Base-by-base conservation (phyloP, 2,797 vertebrate species). In the Crenichthys baileyi region DNA sequence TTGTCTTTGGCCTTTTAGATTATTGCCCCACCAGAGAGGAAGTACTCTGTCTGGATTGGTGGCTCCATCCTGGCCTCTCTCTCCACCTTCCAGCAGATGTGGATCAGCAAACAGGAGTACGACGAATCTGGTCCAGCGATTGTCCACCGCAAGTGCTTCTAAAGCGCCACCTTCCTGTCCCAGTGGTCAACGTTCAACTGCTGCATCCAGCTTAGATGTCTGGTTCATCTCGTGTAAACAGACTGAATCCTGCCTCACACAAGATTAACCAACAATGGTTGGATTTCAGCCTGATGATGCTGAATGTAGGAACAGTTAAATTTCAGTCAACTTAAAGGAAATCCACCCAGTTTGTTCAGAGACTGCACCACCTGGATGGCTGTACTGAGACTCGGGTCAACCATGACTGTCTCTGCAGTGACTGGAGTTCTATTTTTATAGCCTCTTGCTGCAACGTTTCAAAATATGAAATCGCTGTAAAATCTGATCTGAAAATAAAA, bases 31-130 rank as follows among this genome's bases (percentile, higher is more conserved):
- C 98, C 98, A 20, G 98, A 99, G 93, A 61, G 98, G 97, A 99
- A 99, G 92, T 99, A 99, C 96, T 99, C 98, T 0, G 98, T 99
- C 92, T 99, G 98, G 98, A 99, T 99, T 76, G 98, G 98, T 0
- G 98, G 98, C 89, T 99, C 98, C 89, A 99, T 99, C 95, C 95
- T 99, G 96, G 98, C 98, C 79, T 99, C 98, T 70, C 96, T 99
- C 94, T 99, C 98, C 95, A 99, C 98, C 95, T 99, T 99, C 97
- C 98, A 99, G 96, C 98, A 99, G 96, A 99, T 99, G 98, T 99
- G 98, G 98, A 99, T 99, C 97, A 98, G 95, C 93, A 99, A 99
- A 92, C 98, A 99, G 95, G 98, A 99, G 89, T 99, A 99, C 0
- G 98, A 99, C 61, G 98, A 99, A 95, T 98, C 98, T 4, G 98